Evolutionary conservation across 2,797 vertebrate species (phyloP).

Genomic region (Myiotriccus ornatus): DNA sequence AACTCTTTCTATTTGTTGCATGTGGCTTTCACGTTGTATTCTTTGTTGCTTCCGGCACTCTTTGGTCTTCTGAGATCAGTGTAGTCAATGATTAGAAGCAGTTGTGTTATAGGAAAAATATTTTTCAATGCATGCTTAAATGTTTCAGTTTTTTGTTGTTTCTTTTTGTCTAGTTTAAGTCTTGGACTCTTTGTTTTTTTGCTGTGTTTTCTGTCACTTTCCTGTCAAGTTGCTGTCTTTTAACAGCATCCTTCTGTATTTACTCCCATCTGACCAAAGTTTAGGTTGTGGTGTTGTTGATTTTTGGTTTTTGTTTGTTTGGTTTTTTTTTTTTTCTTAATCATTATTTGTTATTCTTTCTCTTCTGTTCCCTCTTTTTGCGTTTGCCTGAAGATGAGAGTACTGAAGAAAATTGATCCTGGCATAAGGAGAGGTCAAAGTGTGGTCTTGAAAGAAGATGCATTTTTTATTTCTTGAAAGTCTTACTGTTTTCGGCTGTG

Average conservation of each 20-base stretch:
- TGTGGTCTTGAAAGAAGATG: background rate
- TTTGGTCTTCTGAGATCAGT: background rate
- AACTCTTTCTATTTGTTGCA: background rate
- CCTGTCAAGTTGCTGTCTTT: background rate
- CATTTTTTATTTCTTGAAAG: background rate
- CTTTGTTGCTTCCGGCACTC: background rate
- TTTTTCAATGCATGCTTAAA: background rate
- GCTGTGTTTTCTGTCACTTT: background rate
- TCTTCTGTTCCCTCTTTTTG: background rate
- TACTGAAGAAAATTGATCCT: background rate
- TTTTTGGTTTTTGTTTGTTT: no score
- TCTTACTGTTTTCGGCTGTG: background rate
- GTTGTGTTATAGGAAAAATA: background rate
- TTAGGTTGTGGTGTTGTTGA: no score
- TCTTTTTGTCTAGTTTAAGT: background rate
- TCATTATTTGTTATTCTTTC: background rate
- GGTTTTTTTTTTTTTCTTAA: no score
- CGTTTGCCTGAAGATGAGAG: background rate
- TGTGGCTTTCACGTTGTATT: background rate
- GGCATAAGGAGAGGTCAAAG: background rate
- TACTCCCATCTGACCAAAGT: background rate
- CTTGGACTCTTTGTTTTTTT: background rate
- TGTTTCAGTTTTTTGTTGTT: background rate
- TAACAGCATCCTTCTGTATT: background rate
- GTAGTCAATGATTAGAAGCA: background rate